Evolutionary conservation across 2,888 invertebrate species (phyloP), one percentile per base, ranked within the genome.

Genomic region (Pherbina coryleti): DNA sequence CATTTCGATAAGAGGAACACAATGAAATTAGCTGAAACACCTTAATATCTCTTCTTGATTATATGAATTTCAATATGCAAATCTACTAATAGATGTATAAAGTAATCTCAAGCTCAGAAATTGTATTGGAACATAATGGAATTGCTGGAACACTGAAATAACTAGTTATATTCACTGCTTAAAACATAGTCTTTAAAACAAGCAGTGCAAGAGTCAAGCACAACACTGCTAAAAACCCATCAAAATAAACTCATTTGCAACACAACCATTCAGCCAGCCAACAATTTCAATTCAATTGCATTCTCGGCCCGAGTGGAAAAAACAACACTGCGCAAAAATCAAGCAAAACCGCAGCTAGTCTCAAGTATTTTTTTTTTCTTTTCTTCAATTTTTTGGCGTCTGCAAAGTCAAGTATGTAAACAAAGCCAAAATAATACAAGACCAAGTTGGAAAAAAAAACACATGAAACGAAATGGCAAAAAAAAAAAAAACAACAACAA

Each of bases 361-460:
- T 7, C 17, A n/a, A 49, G 64, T 69, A 51, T 49, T 25, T 28
- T 14, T 69, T 14, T 60, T 4, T 9, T n/a, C n/a, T 22, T 60
- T 60, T 60, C 22, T 25, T 25, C 11, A 19, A 17, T 7, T 66
- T 75, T 25, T 53, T 55, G 53, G 55, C 53, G 55, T 67, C 75
- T 75, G 34, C 75, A 75, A 75, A 75, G 75, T 75, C 75, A 75
- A 75, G 75, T 75, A 37, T 75, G 67, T 55, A 75, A 75, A 67
- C 75, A 75, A 73, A 60, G 49, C 57, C 57, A 19, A 72, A 64
- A 74, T 74, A 51, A 64, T 64, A 37, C 53, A 55, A 60, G n/a
- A 70, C 44, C 70, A 22, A 31, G 14, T 60, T 22, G 64, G 8
- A 0, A 11, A 72, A 3, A 70, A 57, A 55, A 57, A 49, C 11